Percentiles rank a stretch among this genome's conserved stretches.
These are phyloP conservation scores for Monochamus saltuarius DNA, from an alignment of 1,140 invertebrate genomes.

Conservation along the genomic window DNA sequence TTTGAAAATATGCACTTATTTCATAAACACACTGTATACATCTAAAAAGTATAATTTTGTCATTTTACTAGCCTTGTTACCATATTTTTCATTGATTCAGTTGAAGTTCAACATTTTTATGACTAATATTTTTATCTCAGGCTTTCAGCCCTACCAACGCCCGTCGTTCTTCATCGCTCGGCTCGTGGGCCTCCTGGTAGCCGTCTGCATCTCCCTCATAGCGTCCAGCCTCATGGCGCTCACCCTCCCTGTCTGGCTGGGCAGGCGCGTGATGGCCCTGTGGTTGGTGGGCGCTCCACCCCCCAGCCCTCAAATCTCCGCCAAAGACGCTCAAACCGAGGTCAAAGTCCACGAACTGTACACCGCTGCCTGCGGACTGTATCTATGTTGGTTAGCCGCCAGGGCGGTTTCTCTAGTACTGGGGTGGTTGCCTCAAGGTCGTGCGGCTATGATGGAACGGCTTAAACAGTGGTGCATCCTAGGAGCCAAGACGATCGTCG, in stretches of 20 bases:
- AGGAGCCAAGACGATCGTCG: slow-evolving; percentile 68
- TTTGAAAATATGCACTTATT: too few relatives aligned
- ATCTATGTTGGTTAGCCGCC: slow-evolving; percentile 87
- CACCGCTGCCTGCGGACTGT: slow-evolving; percentile 91
- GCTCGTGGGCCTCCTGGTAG: slow-evolving; percentile 71
- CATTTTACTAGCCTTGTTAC: too few relatives aligned
- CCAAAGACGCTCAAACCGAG: slow-evolving; percentile 55
- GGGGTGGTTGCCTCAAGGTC: slow-evolving; percentile 86
- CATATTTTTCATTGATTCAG: too few relatives aligned
- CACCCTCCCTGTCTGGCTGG: slow-evolving; percentile 88
- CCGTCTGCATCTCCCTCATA: slow-evolving; percentile 84
- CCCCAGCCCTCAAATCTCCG: slow-evolving; percentile 46
- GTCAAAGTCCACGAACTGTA: slow-evolving; percentile 90
- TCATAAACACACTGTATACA: too few relatives aligned
- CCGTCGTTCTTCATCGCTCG: slow-evolving; percentile 82
- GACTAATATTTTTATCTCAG: slow-evolving; percentile 42
- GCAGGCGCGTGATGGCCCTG: slow-evolving; percentile 81
- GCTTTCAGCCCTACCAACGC: slow-evolving; percentile 84
- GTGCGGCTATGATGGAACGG: slow-evolving; percentile 71
- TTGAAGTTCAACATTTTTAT: too few relatives aligned
- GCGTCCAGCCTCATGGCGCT: slow-evolving; percentile 78
- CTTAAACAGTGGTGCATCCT: slow-evolving; percentile 74
- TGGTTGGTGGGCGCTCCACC: slow-evolving; percentile 69
- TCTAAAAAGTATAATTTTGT: too few relatives aligned
- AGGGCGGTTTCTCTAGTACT: slow-evolving; percentile 76